Percentiles rank a stretch among this genome's conserved stretches.
These are phyloP conservation scores for Hylia prasina DNA, from an alignment of 2,113 vertebrate species.

Conservation along the genomic window DNA sequence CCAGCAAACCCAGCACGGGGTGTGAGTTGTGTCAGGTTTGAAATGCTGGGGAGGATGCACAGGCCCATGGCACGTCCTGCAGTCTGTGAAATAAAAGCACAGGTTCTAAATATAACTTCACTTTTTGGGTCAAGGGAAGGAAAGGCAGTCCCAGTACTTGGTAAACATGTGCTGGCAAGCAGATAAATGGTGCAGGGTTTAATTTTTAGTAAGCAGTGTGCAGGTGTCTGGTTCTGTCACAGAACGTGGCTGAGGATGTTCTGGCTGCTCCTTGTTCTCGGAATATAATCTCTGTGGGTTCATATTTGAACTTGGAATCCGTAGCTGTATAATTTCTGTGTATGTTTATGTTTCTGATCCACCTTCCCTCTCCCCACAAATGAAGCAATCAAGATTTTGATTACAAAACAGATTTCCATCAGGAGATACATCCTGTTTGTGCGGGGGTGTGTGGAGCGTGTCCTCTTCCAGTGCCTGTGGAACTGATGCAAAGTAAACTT, in stretches of 20 bases:
- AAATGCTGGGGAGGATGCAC: background rate
- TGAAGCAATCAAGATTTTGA: conserved; percentile 14
- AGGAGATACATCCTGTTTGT: background rate
- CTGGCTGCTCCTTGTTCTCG: background rate
- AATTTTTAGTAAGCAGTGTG: background rate
- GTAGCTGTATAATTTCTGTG: background rate
- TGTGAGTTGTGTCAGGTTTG: background rate
- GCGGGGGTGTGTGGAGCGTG: background rate
- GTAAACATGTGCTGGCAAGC: conserved; percentile 33
- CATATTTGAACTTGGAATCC: background rate
- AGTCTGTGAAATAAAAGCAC: background rate
- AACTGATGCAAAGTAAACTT: conserved; percentile 5
- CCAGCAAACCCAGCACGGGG: background rate
- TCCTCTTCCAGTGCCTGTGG: background rate
- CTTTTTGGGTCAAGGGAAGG: background rate
- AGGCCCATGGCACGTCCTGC: background rate
- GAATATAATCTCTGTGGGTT: background rate
- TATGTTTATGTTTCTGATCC: conserved; percentile 41
- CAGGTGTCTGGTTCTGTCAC: background rate
- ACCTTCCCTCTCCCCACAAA: background rate
- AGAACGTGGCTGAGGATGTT: background rate
- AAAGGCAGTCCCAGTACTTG: background rate
- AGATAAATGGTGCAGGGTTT: background rate
- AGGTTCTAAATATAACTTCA: background rate
- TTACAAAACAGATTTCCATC: background rate